Evolutionary conservation across 2,888 invertebrate genomes (phyloP), one percentile per base, ranked within the genome.

Genomic region (Campaea margaritaria): DNA sequence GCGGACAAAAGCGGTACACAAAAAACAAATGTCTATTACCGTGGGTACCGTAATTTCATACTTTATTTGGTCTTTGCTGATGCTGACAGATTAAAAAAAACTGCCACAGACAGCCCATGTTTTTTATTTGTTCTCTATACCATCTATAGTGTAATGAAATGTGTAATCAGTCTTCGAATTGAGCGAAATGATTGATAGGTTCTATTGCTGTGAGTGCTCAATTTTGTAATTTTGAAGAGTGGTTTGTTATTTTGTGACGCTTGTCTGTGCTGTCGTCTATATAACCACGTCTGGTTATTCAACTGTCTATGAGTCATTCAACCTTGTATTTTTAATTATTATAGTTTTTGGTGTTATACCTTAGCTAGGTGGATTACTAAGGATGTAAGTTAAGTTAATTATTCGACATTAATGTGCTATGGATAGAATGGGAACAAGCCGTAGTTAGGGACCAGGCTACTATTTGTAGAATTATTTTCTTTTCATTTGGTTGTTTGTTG

Each of bases 71-170:
- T 54, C 59, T 34, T 54, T 10, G 34, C 21, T 21, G 21, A 21
- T 21, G 21, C 21, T 14, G 12, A 46, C 46, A 34, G 14, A 43
- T 42, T 47, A 50, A 43, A 57, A n/a, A 43, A 31, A 12, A 38
- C 41, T 5, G 31, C 9, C 31, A 31, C 7, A 10, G 57, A 58
- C 61, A 48, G 46, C 54, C 10, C 11, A 43, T 45, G 39, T 65
- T 67, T 70, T 70, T 67, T 65, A 59, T 70, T 68, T 65, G 65
- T 65, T 58, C 51, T 68, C 64, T 39, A 65, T 68, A 72, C 62
- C 65, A 58, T 73, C 64, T 39, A 65, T 68, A 72, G 58, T 73
- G 78, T 80, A 83, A 83, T 85, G 81, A 83, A 87, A 85, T 86
- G 78, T 79, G 75, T 85, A 82, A 84, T 84, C 75, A 74, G 72